Conservation (phyloP, 1,140 invertebrate genomes). For the Asbolus verrucosus region DNA sequence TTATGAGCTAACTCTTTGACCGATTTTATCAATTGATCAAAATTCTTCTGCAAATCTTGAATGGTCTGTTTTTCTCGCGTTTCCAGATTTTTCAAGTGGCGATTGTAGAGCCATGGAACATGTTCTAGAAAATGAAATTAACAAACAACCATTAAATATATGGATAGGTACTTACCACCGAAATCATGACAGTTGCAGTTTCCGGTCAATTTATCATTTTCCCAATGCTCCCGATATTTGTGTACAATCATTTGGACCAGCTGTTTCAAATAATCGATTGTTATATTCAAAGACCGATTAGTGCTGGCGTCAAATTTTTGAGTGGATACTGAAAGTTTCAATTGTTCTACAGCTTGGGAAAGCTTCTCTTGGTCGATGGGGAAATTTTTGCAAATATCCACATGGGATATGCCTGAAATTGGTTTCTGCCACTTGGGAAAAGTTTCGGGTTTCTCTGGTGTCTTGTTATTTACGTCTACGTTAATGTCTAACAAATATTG, state of each 20-base stretch:
- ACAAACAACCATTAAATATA: background rate
- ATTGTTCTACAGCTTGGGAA: conserved; percentile 42
- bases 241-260: conserved; percentile 52
- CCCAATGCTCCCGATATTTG: conserved; percentile 50
- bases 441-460: background rate
- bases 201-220: conserved; percentile 29
- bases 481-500: conserved; percentile 5
- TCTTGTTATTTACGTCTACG: background rate
- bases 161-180: background rate
- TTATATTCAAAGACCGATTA: conserved; percentile 34
- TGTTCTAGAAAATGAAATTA: conserved; percentile 7
- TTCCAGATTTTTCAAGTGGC: background rate
- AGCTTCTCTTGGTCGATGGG: conserved; percentile 47
- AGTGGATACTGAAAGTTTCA: conserved; percentile 19
- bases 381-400: conserved; percentile 45
- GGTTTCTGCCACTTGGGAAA: background rate
- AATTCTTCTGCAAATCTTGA: conserved; percentile 49
- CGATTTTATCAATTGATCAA: conserved; percentile 47
- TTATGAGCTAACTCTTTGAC: conserved; percentile 49
- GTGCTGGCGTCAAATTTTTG: background rate
- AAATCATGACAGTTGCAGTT: conserved; percentile 6
- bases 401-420: conserved; percentile 7
- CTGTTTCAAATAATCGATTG: conserved; percentile 48
- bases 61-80: conserved; percentile 47
- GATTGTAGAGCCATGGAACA: conserved; percentile 12